A percentile compares a stretch with the other conserved stretches of the same genome.
Evolutionary conservation across 2,113 vertebrate species (phyloP).

Genomic region (crab-eating macaque (Macaca fascicularis)): DNA sequence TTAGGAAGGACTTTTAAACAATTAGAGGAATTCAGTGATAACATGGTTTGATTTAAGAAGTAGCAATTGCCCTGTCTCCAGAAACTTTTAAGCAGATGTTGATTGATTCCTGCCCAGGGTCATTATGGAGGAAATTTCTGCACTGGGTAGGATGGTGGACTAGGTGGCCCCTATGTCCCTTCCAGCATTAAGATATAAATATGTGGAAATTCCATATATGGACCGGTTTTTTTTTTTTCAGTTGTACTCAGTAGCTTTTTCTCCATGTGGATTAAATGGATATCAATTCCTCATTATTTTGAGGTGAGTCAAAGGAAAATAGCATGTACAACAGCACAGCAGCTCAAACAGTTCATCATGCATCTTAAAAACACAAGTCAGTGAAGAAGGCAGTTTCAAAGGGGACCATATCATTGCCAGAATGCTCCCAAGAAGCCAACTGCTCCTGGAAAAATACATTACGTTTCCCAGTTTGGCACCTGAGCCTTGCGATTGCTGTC

Average conservation of each 20-base stretch:
- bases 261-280: slow-evolving; percentile 36
- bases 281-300: slow-evolving; percentile 46
- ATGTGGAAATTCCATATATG: slow-evolving; percentile 38
- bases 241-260: slow-evolving; percentile 11
- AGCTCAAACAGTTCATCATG: slow-evolving; percentile 16
- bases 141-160: not conserved
- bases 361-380: slow-evolving; percentile 10
- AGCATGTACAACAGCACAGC: not conserved
- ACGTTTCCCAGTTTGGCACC: slow-evolving; percentile 57
- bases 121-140: not conserved
- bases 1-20: not conserved
- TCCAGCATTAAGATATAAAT: slow-evolving; percentile 4
- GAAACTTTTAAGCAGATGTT: slow-evolving; percentile 26
- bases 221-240: not conserved
- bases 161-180: not conserved
- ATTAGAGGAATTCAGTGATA: not conserved
- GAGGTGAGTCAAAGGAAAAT: slow-evolving; percentile 46
- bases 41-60: not conserved
- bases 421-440: slow-evolving; percentile 49
- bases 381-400: slow-evolving; percentile 14
- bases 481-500: slow-evolving; percentile 29
- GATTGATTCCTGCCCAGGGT: not conserved
- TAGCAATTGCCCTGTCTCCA: not conserved
- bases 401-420: not conserved
- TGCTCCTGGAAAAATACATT: slow-evolving; percentile 67